Evolutionary conservation across 2,113 vertebrate species (phyloP), one percentile per base, ranked within the genome.

Genomic region (Hydropotes inermis): DNA sequence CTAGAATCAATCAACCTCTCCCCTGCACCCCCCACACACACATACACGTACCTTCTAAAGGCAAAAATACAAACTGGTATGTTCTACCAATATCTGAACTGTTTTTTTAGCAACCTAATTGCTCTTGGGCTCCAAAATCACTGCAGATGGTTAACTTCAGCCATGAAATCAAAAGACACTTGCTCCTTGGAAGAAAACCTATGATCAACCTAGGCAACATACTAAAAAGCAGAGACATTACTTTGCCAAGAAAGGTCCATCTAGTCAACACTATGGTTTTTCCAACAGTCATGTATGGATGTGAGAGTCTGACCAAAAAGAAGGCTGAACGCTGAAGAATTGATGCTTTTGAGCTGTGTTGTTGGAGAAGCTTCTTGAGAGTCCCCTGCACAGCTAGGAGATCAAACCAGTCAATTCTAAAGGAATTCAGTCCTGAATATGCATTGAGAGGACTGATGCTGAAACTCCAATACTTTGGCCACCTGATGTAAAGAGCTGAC

Each of bases 41-140:
- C 13, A 33, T 2, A 21, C 21, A 60, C 39, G 0, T 50, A 43
- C 16, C 23, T 92, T 21, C n/a, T 52, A 93, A 85, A 87, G 28
- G 16, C 70, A 25, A 83, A 92, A 96, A 79, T 87, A 84, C 43
- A 64, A 89, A 64, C n/a, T 43, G 33, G 14, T 78, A 70, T 23
- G 33, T 67, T 83, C 64, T 39, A 84, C 15, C 64, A 95, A 43
- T 79, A 27, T 84, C 12, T 93, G 33, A 70, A 58, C 7, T 33
- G 74, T 52, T 57, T 91, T 79, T 45, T 55, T 17, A 79, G 50
- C 25, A 88, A 57, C 11, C 25, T 86, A 27, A 78, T 84, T 78
- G 28, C 55, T 85, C 33, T n/a, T 67, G n/a, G 61, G 16, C 16
- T n/a, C 61, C 16, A 67, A n/a, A n/a, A 67, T n/a, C 61, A 67